Evolutionary conservation across 2,888 invertebrate genomes (phyloP), one percentile per base, ranked within the genome.

Genomic region (Cephus runcator): DNA sequence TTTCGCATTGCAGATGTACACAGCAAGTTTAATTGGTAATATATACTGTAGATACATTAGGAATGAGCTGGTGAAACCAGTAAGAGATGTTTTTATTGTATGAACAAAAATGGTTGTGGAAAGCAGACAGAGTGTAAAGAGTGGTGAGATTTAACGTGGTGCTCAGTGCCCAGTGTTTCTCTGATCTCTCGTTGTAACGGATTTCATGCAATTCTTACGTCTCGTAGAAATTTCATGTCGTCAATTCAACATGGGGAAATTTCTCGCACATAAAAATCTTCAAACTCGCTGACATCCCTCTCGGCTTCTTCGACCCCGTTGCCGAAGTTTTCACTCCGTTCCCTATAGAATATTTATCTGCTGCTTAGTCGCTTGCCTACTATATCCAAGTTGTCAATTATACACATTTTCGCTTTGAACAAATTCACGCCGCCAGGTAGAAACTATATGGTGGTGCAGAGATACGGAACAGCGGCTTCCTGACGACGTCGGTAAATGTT

Each of bases 391-490:
- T 56, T 23, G 56, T 23, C 56, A 56, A 23, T 23, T 56, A 56
- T 56, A 23, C 23, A 23, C 23, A 56, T 56, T 56, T 56, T 56
- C 23, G 56, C 56, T 56, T 56, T 23, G 56, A 56, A 56, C n/a
- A 69, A 56, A 9, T 69, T 12, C 40, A 69, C 35, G 69, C 31
- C 75, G 73, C 68, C 73, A 69, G 69, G 74, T n/a, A 34, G 75
- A 75, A 76, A 33, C 75, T 69, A 36, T 76, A 80, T 75, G 79
- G 69, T 34, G 69, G 73, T 78, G 77, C 69, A 76, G 56, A 76
- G 40, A 76, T 71, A 79, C 77, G 71, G 73, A 77, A 79, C 77
- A 79, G 79, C 76, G 81, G 78, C 77, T 78, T 75, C 73, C 69
- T 78, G 79, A 79, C 77, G 76, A 76, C 77, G 79, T 34, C 76